These are phyloP conservation scores for Gambelia wislizenii DNA, from an alignment of 2,797 vertebrate genomes.

Conservation along the genomic window DNA sequence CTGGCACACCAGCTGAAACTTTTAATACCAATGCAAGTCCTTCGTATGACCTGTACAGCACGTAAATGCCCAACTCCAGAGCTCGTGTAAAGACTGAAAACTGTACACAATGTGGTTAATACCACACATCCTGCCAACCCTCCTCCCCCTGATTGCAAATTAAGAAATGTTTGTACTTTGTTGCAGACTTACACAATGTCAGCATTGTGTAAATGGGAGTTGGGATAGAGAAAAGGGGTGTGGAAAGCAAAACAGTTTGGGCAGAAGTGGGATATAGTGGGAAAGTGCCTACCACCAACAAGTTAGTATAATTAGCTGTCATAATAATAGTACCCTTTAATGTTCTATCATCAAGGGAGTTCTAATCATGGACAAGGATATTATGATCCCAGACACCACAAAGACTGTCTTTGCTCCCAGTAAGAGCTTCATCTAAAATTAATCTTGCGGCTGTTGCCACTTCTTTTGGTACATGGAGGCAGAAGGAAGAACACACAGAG, in stretches of 20 bases:
- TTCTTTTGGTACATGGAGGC: conserved; percentile 8
- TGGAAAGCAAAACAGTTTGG: not conserved
- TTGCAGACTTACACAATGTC: conserved; percentile 15
- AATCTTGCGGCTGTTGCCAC: not conserved
- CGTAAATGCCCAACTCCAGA: not conserved
- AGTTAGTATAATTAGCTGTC: not conserved
- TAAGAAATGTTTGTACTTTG: conserved; percentile 14
- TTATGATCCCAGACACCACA: conserved; percentile 28
- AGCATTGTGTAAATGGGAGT: conserved; percentile 6
- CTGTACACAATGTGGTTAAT: not conserved
- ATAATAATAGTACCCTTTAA: not conserved
- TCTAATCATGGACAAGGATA: conserved; percentile 17
- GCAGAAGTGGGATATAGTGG: not conserved
- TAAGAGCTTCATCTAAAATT: conserved; percentile 18
- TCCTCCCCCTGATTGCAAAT: not conserved
- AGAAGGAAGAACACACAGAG: not conserved
- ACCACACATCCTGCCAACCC: not conserved
- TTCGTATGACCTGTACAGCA: not conserved
- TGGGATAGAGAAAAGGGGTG: not conserved
- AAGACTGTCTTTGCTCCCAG: conserved; percentile 13
- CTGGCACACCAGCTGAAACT: not conserved
- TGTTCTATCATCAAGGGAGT: not conserved
- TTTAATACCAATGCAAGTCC: not conserved
- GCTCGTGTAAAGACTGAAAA: not conserved
- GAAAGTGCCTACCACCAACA: not conserved